Conservation (phyloP, 1,140 invertebrate genomes). For the Pseudomyrmex pallidus region DNA sequence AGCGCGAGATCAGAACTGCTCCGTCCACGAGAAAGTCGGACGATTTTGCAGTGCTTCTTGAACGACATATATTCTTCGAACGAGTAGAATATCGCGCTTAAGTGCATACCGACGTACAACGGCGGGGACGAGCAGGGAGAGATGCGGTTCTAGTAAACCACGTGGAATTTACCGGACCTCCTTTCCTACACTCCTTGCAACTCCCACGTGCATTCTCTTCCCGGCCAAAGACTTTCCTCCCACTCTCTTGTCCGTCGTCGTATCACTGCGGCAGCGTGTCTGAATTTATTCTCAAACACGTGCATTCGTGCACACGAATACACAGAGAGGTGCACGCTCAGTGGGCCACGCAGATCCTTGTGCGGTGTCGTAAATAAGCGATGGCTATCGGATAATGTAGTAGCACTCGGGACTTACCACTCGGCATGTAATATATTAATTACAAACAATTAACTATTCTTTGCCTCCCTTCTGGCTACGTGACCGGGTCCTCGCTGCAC, state of each 20-base stretch:
- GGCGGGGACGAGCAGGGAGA: background rate
- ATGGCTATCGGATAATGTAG: conserved; percentile 75
- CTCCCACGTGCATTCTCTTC: conserved; percentile 1
- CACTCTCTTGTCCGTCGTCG: background rate
- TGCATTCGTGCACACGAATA: no score
- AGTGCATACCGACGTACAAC: conserved; percentile 62
- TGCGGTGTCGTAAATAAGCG: conserved; percentile 70
- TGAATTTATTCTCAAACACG: background rate
- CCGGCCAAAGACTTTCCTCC: conserved; percentile 15
- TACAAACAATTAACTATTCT: conserved; percentile 80
- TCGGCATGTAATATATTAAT: conserved; percentile 81
- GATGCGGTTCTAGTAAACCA: conserved; percentile 64
- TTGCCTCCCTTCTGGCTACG: conserved; percentile 62
- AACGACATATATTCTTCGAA: conserved; percentile 50
- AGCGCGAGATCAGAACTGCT: background rate
- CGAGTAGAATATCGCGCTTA: conserved; percentile 62
- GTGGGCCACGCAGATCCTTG: conserved; percentile 15
- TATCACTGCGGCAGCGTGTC: background rate
- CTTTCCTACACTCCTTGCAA: conserved; percentile 36
- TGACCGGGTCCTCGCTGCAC: conserved; percentile 56
- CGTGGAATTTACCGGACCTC: conserved; percentile 65
- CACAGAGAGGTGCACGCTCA: conserved; percentile 16
- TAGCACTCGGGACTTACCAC: conserved; percentile 70
- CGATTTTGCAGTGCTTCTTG: conserved; percentile 35
- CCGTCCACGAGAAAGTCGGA: background rate